Conservation (phyloP, 2,113 vertebrate genomes). For the Callaeas wilsoni region DNA sequence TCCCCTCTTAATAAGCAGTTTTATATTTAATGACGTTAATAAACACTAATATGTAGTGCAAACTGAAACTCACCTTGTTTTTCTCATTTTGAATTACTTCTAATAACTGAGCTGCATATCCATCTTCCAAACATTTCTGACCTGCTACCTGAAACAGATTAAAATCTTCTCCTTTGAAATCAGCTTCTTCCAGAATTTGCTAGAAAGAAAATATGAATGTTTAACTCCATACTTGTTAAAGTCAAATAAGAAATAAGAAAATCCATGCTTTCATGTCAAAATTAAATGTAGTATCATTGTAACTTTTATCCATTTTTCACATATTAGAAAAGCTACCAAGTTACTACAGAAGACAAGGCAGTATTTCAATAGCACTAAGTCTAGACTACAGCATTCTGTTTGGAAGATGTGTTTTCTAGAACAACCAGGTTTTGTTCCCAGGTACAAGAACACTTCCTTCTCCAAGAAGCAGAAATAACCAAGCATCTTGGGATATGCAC, state of each 20-base stretch:
- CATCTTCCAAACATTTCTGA: conserved; percentile 87
- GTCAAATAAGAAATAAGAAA: background rate
- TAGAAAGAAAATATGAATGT: conserved; percentile 33
- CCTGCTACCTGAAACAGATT: conserved; percentile 83
- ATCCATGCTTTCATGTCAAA: background rate
- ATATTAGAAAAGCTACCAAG: background rate
- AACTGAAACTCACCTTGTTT: conserved; percentile 80
- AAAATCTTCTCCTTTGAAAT: conserved; percentile 87
- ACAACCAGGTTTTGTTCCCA: background rate
- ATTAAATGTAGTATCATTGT: background rate
- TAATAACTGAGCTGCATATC: conserved; percentile 80
- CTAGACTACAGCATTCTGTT: background rate
- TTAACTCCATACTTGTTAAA: background rate
- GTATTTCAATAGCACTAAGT: background rate
- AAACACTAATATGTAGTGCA: background rate
- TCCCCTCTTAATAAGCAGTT: background rate
- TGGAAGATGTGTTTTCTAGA: background rate
- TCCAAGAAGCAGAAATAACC: background rate
- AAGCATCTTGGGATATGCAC: background rate
- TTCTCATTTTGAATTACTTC: conserved; percentile 88
- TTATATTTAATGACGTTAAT: background rate
- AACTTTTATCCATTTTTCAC: background rate
- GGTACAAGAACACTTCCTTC: background rate
- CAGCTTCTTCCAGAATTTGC: conserved; percentile 83
- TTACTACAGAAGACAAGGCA: background rate